A percentile compares a stretch with the other conserved stretches of the same genome.
These are phyloP conservation scores for Diarsia mendica DNA, from an alignment of 2,888 invertebrate genomes.

Conservation along the genomic window DNA sequence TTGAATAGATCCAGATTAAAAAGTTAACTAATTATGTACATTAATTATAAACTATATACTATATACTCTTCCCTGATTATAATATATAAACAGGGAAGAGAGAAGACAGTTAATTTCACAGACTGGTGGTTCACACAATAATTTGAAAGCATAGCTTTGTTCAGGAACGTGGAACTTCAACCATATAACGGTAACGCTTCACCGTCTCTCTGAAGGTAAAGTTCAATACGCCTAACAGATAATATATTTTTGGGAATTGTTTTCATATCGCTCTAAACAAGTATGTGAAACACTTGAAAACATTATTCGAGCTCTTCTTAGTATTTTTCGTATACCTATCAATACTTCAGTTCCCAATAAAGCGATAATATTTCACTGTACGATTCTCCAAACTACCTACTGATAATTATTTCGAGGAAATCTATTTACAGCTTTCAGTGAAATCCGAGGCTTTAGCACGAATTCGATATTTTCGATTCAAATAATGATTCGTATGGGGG, in stretches of 20 bases:
- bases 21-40: too few species aligned
- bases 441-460: constrained; percentile 17
- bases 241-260: neutral
- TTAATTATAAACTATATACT: too few species aligned
- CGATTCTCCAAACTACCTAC: constrained; percentile 11
- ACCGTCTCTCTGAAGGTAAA: neutral
- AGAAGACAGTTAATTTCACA: neutral
- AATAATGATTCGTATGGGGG: constrained; percentile 36
- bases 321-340: neutral
- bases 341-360: neutral
- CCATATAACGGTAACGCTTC: neutral
- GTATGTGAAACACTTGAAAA: neutral
- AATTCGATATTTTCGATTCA: constrained; percentile 12
- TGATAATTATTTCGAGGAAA: constrained; percentile 21
- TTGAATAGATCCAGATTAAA: neutral
- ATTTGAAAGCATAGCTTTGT: too few species aligned
- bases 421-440: constrained; percentile 23
- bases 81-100: neutral
- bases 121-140: too few species aligned
- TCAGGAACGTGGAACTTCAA: too few species aligned
- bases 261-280: neutral
- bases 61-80: too few species aligned
- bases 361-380: constrained; percentile 10
- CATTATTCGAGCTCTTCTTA: neutral
- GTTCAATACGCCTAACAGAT: neutral